Base-by-base conservation (phyloP, 2,888 invertebrate genomes). In the Archips xylosteana region DNA sequence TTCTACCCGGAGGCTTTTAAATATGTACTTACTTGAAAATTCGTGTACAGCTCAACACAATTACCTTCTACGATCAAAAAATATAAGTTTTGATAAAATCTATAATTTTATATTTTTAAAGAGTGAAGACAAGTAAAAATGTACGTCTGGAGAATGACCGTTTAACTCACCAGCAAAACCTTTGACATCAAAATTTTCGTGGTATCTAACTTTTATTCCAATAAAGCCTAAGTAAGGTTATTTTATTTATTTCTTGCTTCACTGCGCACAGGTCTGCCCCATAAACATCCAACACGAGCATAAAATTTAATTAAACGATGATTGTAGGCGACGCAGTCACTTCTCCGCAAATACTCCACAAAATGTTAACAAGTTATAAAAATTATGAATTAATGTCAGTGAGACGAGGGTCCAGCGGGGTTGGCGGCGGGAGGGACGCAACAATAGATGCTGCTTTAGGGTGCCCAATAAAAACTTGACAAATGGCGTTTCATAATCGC, bases 401-500 rank as follows among this genome's bases (percentile, higher is more conserved):
- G 81, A 87, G 89, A 88, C 86, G 86, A 91, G 92, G 92, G 92
- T 90, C 86, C 84, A 80, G 84, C 77, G 81, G 81, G 78, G 80
- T 47, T 79, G 77, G 80, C 78, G 78, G 72, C 67, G 77, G 77
- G 77, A 76, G 83, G 79, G 80, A 78, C 78, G 79, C 86, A 85
- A 93, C 93, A 93, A 93, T 91, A 84, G 90, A 79, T 80, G 84
- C 79, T 86, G 85, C 87, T 89, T 85, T 86, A 85, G 92, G 92
- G 92, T 83, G 89, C 87, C 92, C 91, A 94, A 94, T 94, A 94
- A 94, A 94, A 94, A 94, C 92, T 94, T 94, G 94, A 94, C 94
- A 94, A 94, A 94, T 94, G 92, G 93, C 89, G 90, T 91, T 92
- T 92, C 94, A 94, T 94, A 94, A 94, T 94, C 92, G 89, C 87